Base-by-base conservation (phyloP, 2,888 invertebrate genomes). In the Drosophila greeni region DNA sequence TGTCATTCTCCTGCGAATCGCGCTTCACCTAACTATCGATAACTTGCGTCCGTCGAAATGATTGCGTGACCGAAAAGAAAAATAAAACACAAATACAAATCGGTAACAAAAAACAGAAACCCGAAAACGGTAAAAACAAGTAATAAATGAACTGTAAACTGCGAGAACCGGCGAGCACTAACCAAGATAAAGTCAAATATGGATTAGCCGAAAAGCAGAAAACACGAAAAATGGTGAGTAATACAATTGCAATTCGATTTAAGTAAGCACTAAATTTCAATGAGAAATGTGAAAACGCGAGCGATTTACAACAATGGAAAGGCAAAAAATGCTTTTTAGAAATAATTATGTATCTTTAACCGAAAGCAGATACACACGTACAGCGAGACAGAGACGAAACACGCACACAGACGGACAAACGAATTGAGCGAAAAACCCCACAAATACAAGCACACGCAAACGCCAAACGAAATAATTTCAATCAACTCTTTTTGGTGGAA, bases 321-420 rank as follows among this genome's bases (percentile, higher is more conserved):
- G 87, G 88, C 87, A 85, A 86, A 86, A 87, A 87, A 82, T 86
- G 85, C 75, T 85, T 87, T 87, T 88, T 77, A 86, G 86, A 86
- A 85, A 83, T 86, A 86, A 85, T 86, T 85, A 84, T 85, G 86
- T 85, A 86, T 86, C 85, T 85, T 79, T 76, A 79, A 74, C 73
- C 79, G 76, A 85, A 81, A 83, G 75, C 67, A 69, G 59, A 62
- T 24, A 51, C 57, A 70, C 49, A 70, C 48, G 49, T 34, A 34
- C 47, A 66, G 40, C 49, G 43, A 47, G 29, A 61, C 40, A 64
- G 42, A 49, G 55, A 23, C 40, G 34, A 55, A 43, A 53, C 57
- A 40, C 31, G 51, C 42, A 56, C 29, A 49, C 52, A 47, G 56
- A 64, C 65, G 49, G 58, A 69, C 65, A 72, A 61, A 57, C 40